Base-by-base conservation (phyloP, 2,113 vertebrate genomes). In the Syrmaticus mikado region DNA sequence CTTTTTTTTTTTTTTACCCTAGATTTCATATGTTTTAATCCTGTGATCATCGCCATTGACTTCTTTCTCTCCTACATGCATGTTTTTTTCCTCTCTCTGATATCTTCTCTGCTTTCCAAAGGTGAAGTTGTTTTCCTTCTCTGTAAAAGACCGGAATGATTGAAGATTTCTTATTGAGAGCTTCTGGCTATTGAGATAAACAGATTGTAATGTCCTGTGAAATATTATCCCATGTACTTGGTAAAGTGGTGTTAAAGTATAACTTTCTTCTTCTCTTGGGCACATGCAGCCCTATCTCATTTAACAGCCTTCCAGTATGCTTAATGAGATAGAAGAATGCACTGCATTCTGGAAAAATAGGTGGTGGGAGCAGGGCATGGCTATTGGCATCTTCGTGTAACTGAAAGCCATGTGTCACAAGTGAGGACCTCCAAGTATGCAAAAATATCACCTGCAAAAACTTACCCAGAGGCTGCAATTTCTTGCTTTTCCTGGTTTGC, bases 31-130 rank as follows among this genome's bases (percentile, higher is more conserved):
- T 92, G 18, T 61, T 86, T 92, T 81, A 81, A 46, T 77, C 16
- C 11, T 41, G 9, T 20, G 58, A 25, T 89, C 41, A 55, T 66
- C 57, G 67, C 12, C 50, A 28, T 74, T 66, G 50, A 36, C 28
- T 93, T 36, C 41, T 86, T 93, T 81, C 41, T 66, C 21, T 67
- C 65, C 52, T 72, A 40, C 3, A 3, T 45, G 6, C 45, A 55
- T 1, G 1, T 8, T n/a, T 74, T 62, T 75, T 78, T n/a, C 12
- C 11, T 55, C 19, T 27, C 41, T 74, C 15, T 70, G 34, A 15
- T 55, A 86, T 46, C 25, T 94, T 72, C 41, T 55, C 28, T 72
- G 57, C 24, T 74, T 95, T 85, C 64, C 34, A 62, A 85, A 80
- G 28, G 22, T 75, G 22, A 74, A 75, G 18, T 60, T 19, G 27